These are phyloP conservation scores for Callithrix jacchus DNA, from an alignment of 2,113 vertebrate genomes.

Conservation along the genomic window DNA sequence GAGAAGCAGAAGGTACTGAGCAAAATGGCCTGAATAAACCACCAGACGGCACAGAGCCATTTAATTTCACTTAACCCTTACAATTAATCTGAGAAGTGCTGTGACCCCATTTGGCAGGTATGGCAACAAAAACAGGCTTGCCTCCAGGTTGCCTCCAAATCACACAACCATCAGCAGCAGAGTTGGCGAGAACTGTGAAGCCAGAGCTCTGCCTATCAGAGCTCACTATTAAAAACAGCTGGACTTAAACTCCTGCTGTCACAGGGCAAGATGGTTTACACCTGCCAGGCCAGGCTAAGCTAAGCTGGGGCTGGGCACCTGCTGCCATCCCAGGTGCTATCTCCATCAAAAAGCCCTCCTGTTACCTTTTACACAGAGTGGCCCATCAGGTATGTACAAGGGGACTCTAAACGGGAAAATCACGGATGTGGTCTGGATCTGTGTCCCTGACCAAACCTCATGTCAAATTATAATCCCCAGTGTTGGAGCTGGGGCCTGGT, in stretches of 20 bases:
- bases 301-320: accelerated
- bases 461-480: too few species aligned
- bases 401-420: not conserved
- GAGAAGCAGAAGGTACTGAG: not conserved
- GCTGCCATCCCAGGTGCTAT: accelerated
- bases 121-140: not conserved
- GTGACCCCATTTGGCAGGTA: not conserved
- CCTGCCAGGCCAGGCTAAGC: not conserved
- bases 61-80: not conserved
- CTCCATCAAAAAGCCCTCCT: not conserved
- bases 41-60: not conserved
- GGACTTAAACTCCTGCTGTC: not conserved
- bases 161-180: not conserved
- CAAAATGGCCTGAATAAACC: not conserved
- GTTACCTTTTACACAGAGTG: not conserved
- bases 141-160: not conserved
- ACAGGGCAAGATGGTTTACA: not conserved
- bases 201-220: not conserved
- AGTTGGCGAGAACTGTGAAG: not conserved
- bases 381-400: accelerated
- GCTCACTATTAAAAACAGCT: not conserved
- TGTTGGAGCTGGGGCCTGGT: too few species aligned
- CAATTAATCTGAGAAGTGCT: not conserved
- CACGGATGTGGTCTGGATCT: too few species aligned
- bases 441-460: too few species aligned